A percentile compares a stretch with the other conserved stretches of the same genome.
Conservation (phyloP, 2,113 vertebrate genomes). For the Ardeotis arabs region DNA sequence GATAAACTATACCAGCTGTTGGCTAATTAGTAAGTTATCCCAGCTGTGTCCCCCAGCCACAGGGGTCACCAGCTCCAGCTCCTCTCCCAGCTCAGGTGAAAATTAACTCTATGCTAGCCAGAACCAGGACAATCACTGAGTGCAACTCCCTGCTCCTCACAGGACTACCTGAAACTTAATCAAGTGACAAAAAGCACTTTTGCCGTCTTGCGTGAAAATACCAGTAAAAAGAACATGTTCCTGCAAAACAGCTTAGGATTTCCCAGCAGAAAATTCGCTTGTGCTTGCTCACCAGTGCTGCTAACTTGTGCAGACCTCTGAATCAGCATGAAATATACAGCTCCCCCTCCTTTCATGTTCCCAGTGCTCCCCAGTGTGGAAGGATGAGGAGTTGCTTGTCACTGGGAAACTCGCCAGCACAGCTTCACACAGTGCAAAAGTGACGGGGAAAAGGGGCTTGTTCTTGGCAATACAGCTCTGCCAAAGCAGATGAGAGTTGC, state of each 20-base stretch:
- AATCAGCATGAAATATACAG: neutral
- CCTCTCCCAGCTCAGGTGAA: too few relatives aligned
- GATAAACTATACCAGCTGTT: too few relatives aligned
- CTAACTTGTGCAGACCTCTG: neutral
- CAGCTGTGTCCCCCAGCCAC: too few relatives aligned
- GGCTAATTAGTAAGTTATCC: too few relatives aligned
- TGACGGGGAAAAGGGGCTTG: neutral
- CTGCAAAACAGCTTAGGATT: neutral
- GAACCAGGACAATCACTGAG: too few relatives aligned
- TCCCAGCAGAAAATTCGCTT: neutral
- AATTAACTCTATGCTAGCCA: too few relatives aligned
- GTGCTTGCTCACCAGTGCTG: accelerated
- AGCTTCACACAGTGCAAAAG: neutral
- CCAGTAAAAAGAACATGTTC: neutral
- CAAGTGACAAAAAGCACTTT: neutral
- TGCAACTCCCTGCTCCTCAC: neutral
- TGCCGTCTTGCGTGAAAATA: neutral
- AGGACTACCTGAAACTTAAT: neutral
- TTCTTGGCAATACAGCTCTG: neutral
- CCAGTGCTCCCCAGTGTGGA: neutral
- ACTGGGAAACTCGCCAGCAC: neutral
- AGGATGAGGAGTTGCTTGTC: neutral
- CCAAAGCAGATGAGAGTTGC: neutral
- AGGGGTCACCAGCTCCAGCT: too few relatives aligned
- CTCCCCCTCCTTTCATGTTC: neutral